Base-by-base conservation (phyloP, 2,888 invertebrate genomes). In the Keiferia lycopersicella region DNA sequence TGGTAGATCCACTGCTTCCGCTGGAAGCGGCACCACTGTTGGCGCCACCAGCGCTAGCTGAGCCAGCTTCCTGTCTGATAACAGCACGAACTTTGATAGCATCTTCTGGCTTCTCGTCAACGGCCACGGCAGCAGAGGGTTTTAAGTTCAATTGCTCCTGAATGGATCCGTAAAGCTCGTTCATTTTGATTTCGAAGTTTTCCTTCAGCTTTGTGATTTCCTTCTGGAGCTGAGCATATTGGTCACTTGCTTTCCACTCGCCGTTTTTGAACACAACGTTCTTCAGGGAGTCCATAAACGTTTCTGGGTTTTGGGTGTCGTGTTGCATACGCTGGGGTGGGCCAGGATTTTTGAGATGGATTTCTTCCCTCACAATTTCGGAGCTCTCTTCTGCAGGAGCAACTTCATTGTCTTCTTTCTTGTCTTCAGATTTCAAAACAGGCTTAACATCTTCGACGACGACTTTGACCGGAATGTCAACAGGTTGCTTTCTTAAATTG, bases 271-370 rank as follows among this genome's bases (percentile, higher is more conserved):
- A 39, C 1, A 26, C 53, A 0, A 81, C 68, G 10, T 79, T 74
- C 59, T 77, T 73, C 58, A 82, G 77, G 12, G 80, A 79, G 10
- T 80, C 76, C 6, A 79, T 72, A 64, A 76, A 81, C 60, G 77
- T 79, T 64, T 82, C 85, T 1, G 88, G 84, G 66, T 84, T 88
- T 71, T 91, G 91, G 0, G 84, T 87, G 65, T 91, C 91, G 67
- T 91, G 91, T 61, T 89, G 82, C 67, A 88, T 89, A 1, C 84
- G 82, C 68, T 91, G 89, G 1, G 90, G 90, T 7, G 75, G 77
- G 11, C 90, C 91, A 2, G 90, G 88, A 67, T 91, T 81, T 3
- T 77, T 76, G 48, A 91, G 69, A 64, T 91, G 89, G 1, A 84
- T 75, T 63, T 79, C 73, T 0, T 81, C 77, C 64, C 88, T 78